Evolutionary conservation across 30 jellyfish, hydroid and myxozoan species (phyloP).

Genomic region (Aurelia sp.): DNA sequence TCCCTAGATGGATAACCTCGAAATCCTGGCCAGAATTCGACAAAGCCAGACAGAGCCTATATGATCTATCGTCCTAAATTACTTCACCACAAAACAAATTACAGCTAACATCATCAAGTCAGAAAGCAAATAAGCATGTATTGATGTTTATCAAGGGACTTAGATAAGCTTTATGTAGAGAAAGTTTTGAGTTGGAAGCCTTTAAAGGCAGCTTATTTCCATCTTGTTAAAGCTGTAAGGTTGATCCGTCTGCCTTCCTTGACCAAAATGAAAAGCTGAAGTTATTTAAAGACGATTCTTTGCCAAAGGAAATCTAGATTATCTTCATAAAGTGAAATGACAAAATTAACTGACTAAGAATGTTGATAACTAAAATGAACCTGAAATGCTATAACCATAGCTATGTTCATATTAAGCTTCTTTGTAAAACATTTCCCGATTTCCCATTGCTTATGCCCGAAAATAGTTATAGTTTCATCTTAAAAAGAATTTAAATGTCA

Average conservation of each 20-base stretch:
- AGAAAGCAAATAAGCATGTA: constrained; percentile 21
- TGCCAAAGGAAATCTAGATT: background rate
- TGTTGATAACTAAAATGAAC: too few relatives aligned
- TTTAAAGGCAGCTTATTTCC: background rate
- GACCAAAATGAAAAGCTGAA: too few relatives aligned
- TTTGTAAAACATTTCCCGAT: too few relatives aligned
- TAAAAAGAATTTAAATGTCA: too few relatives aligned
- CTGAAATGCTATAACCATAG: too few relatives aligned
- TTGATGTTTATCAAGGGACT: constrained; percentile 38
- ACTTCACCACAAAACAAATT: constrained; percentile 2
- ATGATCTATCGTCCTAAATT: background rate
- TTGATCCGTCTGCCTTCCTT: background rate
- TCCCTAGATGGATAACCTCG: too few relatives aligned
- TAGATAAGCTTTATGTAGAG: constrained; percentile 1
- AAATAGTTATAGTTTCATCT: too few relatives aligned
- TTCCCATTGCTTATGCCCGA: too few relatives aligned
- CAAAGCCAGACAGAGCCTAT: background rate
- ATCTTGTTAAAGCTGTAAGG: constrained; percentile 1
- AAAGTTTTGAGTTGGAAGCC: constrained; percentile 2
- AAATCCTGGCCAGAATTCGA: too few relatives aligned
- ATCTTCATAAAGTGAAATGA: background rate
- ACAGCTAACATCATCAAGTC: constrained; percentile 17
- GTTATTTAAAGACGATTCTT: too few relatives aligned
- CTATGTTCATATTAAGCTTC: too few relatives aligned
- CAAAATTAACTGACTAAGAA: too few relatives aligned